Base-by-base conservation (phyloP, 1,140 invertebrate species). In the Drosophila guanche region DNA sequence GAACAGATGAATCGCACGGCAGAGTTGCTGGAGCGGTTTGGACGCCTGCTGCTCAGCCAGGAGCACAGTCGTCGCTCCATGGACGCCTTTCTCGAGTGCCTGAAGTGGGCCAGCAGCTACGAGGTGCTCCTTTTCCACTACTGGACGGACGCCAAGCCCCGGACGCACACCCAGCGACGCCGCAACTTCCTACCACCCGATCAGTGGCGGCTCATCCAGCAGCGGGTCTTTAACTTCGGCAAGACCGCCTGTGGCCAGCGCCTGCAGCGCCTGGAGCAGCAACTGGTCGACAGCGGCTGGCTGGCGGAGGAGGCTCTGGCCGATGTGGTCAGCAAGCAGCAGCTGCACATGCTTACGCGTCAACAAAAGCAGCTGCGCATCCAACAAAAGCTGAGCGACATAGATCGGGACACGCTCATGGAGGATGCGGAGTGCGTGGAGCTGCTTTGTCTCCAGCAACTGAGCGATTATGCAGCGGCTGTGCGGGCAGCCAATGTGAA, bases 141-240 rank as follows among this genome's bases (percentile, higher is more conserved):
- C 23, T 76, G 76, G 68, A 84, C 90, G 0, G 90, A 91, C n/a
- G 80, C 77, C 0, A 25, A 75, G 20, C 14, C 50, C 0, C 27
- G 12, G 6, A 37, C 42, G 6, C 20, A 45, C 8, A 41, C 42
- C n/a, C 29, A 48, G 20, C n/a, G 41, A 4, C 29, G 27, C 2
- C 16, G 90, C 25, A 33, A 63, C 2, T 90, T 89, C 41, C 66
- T 91, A 12, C 47, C 68, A 0, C n/a, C 41, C 14, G 59, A 76
- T 10, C 77, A 90, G 40, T 91, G 90, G 90, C 67, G 70, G 0
- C 52, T 83, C 29, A 78, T 91, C 14, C 73, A 77, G 20, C 86
- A 91, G 52, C 55, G 89, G 6, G 81, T 91, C 12, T 58, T 85
- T n/a, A 91, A 91, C 16, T 91, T 90, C 22, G 90, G 90, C 23